Evolutionary conservation across 1,140 invertebrate species (phyloP), one percentile per base, ranked within the genome.

Genomic region (Pollicipes pollicipes): DNA sequence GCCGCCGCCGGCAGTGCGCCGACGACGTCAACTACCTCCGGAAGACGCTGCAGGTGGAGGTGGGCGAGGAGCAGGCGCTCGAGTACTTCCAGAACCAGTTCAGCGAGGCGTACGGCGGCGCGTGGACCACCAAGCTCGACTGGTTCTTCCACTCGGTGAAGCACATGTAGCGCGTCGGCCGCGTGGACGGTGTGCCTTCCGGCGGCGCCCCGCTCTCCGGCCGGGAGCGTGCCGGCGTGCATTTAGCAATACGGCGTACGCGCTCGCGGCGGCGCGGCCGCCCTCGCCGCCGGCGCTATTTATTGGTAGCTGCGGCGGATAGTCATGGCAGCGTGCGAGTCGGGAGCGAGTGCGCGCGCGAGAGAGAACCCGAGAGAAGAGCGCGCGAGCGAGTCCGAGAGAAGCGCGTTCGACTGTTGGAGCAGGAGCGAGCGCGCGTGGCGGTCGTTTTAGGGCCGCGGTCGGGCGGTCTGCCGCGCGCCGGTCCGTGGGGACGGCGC

Each of bases 21-120:
- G 94, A 96, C 77, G 96, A 99, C 80, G 84, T 97, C 45, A 89
- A 91, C 66, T 89, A 89, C 79, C 83, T 98, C 68, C 83, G 93
- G 73, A 94, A 96, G 77, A 97, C 95, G 71, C 83, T 98, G 80
- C 93, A 83, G 24, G 84, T 87, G 3, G 84, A 85, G 66, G 79
- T 80, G 73, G 79, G 76, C 17, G 83, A 85, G 32, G 76, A 82
- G 71, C 81, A 85, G 71, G 86, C 85, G 3, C 75, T 84, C 10
- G 75, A 82, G 67, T 86, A 84, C 75, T 88, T 88, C 77, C 78
- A 81, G 32, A 76, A 80, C 69, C 82, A 85, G 73, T 85, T 88
- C 72, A 79, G 79, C 71, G 84, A 85, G 74, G 87, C 87, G 4
- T 83, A 86, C 74, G 84, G 82, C 69, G 83, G 83, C 64, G 83